Evolutionary conservation across 1,140 invertebrate genomes (phyloP).

Genomic region (Seison nebaliae): DNA sequence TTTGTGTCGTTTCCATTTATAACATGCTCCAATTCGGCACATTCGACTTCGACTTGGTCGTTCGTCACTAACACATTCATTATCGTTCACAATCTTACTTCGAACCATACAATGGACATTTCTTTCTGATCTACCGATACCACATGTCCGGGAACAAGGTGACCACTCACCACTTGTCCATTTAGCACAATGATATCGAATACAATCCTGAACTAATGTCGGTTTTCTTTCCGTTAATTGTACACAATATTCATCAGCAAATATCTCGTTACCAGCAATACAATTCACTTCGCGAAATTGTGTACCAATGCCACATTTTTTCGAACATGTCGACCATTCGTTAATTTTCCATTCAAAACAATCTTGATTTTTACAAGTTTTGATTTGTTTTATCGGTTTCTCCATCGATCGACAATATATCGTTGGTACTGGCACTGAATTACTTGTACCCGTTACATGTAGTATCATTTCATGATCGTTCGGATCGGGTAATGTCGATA

Average conservation of each 20-base stretch:
- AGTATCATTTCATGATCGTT: no score
- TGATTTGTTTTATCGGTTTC: no score
- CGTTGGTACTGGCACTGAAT: no score
- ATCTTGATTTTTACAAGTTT: background rate
- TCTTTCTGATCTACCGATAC: background rate
- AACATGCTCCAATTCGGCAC: no score
- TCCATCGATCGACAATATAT: no score
- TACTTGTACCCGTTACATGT: no score
- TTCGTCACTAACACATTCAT: no score
- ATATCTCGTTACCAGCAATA: background rate
- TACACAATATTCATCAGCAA: background rate
- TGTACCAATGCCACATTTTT: slow-evolving; percentile 8
- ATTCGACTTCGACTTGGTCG: no score
- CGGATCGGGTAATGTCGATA: no score
- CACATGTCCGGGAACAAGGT: background rate
- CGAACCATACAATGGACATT: background rate
- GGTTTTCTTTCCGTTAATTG: background rate
- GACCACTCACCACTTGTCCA: background rate
- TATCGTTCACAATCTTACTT: no score
- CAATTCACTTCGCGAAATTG: background rate
- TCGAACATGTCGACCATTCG: slow-evolving; percentile 10
- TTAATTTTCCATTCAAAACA: no score
- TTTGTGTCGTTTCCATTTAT: no score
- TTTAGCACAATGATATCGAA: background rate
- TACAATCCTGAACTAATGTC: background rate